Evolutionary conservation across 2,797 vertebrate species (phyloP).

Genomic region (Threskiornis aethiopicus): DNA sequence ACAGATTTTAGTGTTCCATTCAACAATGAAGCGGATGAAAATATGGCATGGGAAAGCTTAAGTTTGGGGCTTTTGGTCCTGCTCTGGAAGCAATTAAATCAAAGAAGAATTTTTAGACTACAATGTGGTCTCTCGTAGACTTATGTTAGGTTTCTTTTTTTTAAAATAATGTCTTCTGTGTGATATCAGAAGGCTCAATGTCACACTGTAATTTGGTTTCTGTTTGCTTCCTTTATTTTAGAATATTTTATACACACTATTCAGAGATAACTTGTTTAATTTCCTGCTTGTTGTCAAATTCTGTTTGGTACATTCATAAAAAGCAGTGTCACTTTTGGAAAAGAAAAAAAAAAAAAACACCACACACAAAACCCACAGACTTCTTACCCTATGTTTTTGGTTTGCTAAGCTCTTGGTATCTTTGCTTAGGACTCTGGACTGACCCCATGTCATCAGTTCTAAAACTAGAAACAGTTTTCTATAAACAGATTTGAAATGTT

Average conservation of each 20-base stretch:
- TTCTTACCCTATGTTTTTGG: not conserved
- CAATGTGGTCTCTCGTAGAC: not conserved
- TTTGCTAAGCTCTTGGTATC: not conserved
- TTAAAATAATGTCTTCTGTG: not conserved
- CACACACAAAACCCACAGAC: not conserved
- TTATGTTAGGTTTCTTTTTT: not conserved
- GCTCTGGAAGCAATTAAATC: not conserved
- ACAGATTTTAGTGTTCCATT: not conserved
- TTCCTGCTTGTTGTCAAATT: constrained; percentile 39
- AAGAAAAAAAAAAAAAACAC: not conserved
- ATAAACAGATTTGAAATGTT: not conserved
- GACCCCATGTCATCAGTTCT: not conserved
- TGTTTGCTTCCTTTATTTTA: not conserved
- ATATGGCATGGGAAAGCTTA: not conserved
- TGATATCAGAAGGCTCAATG: not conserved
- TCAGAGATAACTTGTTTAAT: constrained; percentile 50
- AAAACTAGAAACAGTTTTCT: not conserved
- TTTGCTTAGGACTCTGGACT: not conserved
- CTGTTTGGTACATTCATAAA: not conserved
- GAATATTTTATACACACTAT: constrained; percentile 6
- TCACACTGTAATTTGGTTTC: not conserved
- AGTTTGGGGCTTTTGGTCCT: not conserved
- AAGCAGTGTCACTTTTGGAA: not conserved
- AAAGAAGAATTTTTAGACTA: not conserved
- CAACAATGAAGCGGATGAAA: not conserved